A percentile compares a stretch with the other conserved stretches of the same genome.
Conservation (phyloP, 2,797 vertebrate species). For the Clarias laeviceps region DNA sequence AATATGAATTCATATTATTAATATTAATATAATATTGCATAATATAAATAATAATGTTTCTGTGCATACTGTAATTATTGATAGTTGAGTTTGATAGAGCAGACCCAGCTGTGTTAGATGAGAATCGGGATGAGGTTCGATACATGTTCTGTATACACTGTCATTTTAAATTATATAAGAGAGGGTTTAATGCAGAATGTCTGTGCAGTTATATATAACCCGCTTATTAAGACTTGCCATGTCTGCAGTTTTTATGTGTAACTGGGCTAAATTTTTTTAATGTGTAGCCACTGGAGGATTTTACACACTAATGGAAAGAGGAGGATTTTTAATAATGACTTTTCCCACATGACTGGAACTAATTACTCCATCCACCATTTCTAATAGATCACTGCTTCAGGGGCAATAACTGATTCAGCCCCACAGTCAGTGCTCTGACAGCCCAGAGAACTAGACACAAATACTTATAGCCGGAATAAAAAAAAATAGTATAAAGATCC, state of each 20-base stretch:
- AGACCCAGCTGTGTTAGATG: neutral
- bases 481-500: neutral
- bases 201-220: neutral
- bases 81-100: neutral
- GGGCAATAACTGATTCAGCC: neutral
- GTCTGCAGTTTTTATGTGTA: constrained; percentile 18
- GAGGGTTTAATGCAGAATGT: neutral
- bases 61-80: neutral
- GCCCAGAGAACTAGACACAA: neutral
- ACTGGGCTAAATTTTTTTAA: neutral
- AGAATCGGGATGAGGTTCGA: neutral
- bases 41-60: neutral
- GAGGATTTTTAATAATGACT: constrained; percentile 34
- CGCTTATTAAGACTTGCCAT: constrained; percentile 8
- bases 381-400: constrained; percentile 3
- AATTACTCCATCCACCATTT: constrained; percentile 24
- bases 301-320: constrained; percentile 20
- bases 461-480: neutral
- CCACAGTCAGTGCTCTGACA: neutral
- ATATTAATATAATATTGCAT: no score
- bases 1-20: neutral
- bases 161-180: neutral
- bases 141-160: neutral
- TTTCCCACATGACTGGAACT: constrained; percentile 25
- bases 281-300: constrained; percentile 14